Evolutionary conservation across 2,113 vertebrate genomes (phyloP).

Genomic region (Oxygymnocypris stewartii): DNA sequence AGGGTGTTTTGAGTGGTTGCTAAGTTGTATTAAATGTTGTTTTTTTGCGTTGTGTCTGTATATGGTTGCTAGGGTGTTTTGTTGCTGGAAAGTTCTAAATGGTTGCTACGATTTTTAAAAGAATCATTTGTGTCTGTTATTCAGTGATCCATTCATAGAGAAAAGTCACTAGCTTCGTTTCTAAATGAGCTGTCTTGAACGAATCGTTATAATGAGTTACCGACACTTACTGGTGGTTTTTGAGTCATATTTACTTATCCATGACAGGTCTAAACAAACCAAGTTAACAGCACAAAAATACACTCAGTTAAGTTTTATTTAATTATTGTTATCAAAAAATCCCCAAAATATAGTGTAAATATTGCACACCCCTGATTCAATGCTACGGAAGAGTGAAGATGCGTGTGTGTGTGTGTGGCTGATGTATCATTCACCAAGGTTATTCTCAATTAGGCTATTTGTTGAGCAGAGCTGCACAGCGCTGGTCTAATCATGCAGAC

Average conservation of each 20-base stretch:
- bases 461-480: conserved; percentile 77
- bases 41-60: too few species aligned
- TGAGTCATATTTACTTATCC: too few species aligned
- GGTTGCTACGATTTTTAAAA: not conserved
- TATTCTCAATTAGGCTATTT: conserved; percentile 78
- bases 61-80: too few species aligned
- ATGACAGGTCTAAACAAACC: too few species aligned
- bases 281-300: not conserved
- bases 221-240: not conserved
- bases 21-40: too few species aligned
- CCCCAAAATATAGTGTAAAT: too few species aligned
- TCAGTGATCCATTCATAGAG: not conserved
- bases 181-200: not conserved
- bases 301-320: too few species aligned
- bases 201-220: not conserved
- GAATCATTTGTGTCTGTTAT: not conserved
- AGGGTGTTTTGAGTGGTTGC: too few species aligned
- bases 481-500: conserved; percentile 77
- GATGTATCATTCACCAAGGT: conserved; percentile 79
- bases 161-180: not conserved
- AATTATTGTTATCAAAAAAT: not conserved
- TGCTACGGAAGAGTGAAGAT: not conserved
- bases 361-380: too few species aligned
- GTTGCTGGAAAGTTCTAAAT: not conserved
- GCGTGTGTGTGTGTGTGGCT: conserved; percentile 61